A percentile compares a stretch with the other conserved stretches of the same genome.
Evolutionary conservation across 2,888 invertebrate species (phyloP).

Genomic region (Melolontha melolontha): DNA sequence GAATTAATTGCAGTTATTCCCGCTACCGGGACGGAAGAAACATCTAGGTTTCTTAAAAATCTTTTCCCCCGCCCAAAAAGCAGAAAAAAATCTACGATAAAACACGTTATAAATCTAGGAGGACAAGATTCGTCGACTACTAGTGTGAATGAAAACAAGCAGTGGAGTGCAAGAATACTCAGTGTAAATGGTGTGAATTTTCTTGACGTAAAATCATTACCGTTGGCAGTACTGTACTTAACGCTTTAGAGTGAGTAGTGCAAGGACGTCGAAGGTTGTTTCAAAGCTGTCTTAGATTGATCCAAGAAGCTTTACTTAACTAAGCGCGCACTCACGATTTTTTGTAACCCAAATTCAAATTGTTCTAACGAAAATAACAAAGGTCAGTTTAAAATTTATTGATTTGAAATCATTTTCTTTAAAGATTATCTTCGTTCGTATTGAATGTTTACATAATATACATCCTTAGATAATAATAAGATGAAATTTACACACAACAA

Average conservation of each 20-base stretch:
- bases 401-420: too few species aligned
- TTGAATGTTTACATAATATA: too few species aligned
- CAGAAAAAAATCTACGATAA: constrained; percentile 1
- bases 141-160: constrained; percentile 14
- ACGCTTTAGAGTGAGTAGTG: constrained; percentile 47
- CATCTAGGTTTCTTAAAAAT: constrained; percentile 7
- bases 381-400: too few species aligned
- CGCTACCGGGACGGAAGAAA: constrained; percentile 22
- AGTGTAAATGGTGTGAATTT: too few species aligned
- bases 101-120: constrained; percentile 47
- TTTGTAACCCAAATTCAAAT: too few species aligned
- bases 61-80: constrained; percentile 43
- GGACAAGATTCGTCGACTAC: constrained; percentile 38
- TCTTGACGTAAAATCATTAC: too few species aligned
- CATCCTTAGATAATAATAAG: too few species aligned
- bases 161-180: not conserved
- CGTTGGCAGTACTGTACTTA: constrained; percentile 20
- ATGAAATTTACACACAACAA: too few species aligned
- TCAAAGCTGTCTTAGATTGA: constrained; percentile 3
- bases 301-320: too few species aligned
- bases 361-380: too few species aligned
- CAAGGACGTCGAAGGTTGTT: constrained; percentile 51
- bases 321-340: too few species aligned
- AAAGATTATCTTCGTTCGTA: too few species aligned
- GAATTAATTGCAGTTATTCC: not conserved